Conservation (phyloP, 1,140 invertebrate species). For the Pogonomyrmex barbatus region DNA sequence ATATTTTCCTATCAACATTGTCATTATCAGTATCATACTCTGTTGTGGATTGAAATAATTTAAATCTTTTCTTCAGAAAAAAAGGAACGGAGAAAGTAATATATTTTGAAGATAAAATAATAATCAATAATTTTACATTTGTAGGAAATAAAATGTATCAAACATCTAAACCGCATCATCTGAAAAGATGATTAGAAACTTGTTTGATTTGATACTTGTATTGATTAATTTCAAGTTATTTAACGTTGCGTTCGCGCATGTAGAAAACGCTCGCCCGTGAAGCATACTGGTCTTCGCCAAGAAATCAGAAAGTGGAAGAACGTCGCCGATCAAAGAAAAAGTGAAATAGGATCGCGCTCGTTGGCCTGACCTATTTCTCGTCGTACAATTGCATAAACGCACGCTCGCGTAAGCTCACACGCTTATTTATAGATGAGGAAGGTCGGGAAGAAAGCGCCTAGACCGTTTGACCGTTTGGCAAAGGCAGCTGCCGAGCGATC, state of each 20-base stretch:
- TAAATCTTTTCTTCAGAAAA: neutral
- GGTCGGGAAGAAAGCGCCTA: conserved; percentile 76
- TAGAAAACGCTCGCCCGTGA: neutral
- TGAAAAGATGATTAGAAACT: neutral
- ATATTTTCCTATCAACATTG: neutral
- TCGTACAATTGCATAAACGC: conserved; percentile 76
- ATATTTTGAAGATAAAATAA: neutral
- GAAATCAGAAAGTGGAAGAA: conserved; percentile 4
- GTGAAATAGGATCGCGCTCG: conserved; percentile 62
- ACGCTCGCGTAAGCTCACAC: conserved; percentile 70
- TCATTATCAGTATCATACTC: neutral
- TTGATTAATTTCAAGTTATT: neutral
- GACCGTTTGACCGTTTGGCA: conserved; percentile 77
- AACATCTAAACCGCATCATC: neutral
- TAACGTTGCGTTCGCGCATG: neutral
- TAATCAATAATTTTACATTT: neutral
- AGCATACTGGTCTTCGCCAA: neutral
- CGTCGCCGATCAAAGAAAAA: conserved; percentile 33
- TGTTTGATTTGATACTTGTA: neutral
- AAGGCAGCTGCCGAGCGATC: conserved; percentile 75
- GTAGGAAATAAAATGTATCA: neutral
- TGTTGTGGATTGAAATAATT: neutral
- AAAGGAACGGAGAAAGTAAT: neutral
- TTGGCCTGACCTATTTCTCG: conserved; percentile 70
- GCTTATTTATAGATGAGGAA: conserved; percentile 75